These are phyloP conservation scores for Geothlypis trichas DNA, from an alignment of 2,113 vertebrate genomes.

Conservation along the genomic window DNA sequence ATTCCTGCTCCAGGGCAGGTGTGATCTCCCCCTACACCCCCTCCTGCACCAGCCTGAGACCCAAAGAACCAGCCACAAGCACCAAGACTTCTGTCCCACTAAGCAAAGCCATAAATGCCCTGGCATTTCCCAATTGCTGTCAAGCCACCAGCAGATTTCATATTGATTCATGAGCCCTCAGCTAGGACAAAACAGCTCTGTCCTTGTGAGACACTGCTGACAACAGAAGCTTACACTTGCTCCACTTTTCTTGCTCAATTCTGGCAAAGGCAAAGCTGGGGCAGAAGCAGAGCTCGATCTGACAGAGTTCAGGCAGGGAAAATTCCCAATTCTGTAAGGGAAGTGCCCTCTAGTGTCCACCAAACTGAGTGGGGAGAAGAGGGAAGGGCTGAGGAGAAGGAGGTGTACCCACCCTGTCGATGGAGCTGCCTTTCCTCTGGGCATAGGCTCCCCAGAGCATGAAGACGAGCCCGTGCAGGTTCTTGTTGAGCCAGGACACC, in stretches of 20 bases:
- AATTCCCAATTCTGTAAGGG: neutral
- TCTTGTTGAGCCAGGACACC: constrained; percentile 88
- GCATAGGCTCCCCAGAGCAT: constrained; percentile 96
- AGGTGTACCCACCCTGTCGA: constrained; percentile 87
- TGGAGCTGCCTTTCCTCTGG: constrained; percentile 90
- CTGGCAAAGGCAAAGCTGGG: neutral
- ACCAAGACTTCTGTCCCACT: neutral
- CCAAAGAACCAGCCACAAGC: neutral
- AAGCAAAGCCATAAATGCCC: neutral
- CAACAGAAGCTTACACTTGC: neutral
- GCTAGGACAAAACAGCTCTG: neutral
- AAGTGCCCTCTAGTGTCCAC: constrained; percentile 28
- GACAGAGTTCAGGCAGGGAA: neutral
- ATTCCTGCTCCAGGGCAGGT: neutral
- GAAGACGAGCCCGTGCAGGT: constrained; percentile 86
- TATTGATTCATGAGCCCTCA: neutral
- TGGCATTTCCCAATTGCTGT: neutral
- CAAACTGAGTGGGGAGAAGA: neutral
- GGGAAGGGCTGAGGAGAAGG: neutral
- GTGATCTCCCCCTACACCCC: too few species aligned
- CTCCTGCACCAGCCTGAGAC: neutral
- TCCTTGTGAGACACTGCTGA: neutral
- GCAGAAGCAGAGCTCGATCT: neutral
- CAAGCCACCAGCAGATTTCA: neutral
- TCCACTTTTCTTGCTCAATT: constrained; percentile 38